Base-by-base conservation (phyloP, 1,140 invertebrate species). In the Bicyclus anynana region DNA sequence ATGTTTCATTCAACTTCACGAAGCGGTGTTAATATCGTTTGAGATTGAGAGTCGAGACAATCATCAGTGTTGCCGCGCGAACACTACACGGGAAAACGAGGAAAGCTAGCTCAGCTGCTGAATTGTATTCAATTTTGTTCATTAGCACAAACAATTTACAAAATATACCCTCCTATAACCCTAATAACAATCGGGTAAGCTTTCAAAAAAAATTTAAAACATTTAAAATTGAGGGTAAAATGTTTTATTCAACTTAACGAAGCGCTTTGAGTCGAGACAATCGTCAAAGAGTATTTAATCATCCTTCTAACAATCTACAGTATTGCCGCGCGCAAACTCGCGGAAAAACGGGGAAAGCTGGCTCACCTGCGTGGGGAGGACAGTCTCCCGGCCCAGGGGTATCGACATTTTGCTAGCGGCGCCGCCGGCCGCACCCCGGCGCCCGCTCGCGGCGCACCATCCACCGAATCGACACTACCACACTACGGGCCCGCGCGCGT, bases 361-460 rank as follows among this genome's bases (percentile, higher is more conserved):
- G 64, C 82, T 85, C 77, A 87, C 84, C 84, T 87, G 84, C 61
- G 82, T 77, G 67, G 84, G 80, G 70, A 87, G 80, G 62, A 78
- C 77, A 54, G 82, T 83, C 67, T 87, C 84, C 82, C 84, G 82
- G 80, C 78, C 77, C 65, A 87, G 77, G 82, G 84, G 84, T 84
- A 85, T 85, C 82, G 84, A 87, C 82, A 85, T 87, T 84, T 84
- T 76, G 78, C 81, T 84, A 87, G 81, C 80, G 84, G 81, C 84
- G 80, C 78, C 77, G 80, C 79, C 83, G 83, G 83, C 83, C 83
- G 79, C 83, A 68, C 84, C 84, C 84, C 84, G 80, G 81, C 81
- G 80, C 77, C 80, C 79, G 71, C 79, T 69, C 74, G 71, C 78
- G 72, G 66, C 74, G 72, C 76, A 82, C 80, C 84, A 87, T 87